Base-by-base conservation (phyloP, 2,113 vertebrate genomes). In the Myxocyprinus asiaticus region DNA sequence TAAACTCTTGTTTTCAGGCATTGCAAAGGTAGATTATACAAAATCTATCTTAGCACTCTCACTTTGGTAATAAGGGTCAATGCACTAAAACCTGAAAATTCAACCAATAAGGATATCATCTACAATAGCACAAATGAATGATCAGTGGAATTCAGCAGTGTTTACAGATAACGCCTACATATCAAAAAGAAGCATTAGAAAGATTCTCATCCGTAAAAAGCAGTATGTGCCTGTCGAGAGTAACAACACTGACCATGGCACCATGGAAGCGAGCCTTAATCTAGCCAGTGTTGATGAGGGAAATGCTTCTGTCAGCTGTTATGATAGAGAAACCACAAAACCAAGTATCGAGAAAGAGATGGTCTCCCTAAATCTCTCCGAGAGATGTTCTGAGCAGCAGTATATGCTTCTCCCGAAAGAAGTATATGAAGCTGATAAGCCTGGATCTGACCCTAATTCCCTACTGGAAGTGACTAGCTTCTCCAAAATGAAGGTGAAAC, bases 131-230 rank as follows among this genome's bases (percentile, higher is more conserved):
- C 65, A 77, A 84, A 77, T 14, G 67, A 44, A 10, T 17, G 17
- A 73, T 15, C 51, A 33, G n/a, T 64, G 56, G 63, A 86, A 69
- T 68, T 68, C 80, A 33, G 81, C 77, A 17, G 22, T 33, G 22
- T 66, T 76, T 22, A 70, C 2, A 50, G 79, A 53, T 61, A 83
- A 81, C 53, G 71, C 47, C 42, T 86, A 81, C 75, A 83, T 87
- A 15, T 87, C 86, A 67, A 89, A 83, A 78, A 82, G 79, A 83
- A 86, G 59, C 51, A 80, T 80, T 76, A 84, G 81, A 68, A 89
- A 84, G 76, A 81, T 69, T 7, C 47, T 86, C 11, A 51, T 68
- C 59, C 83, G 64, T 67, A 79, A 77, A 81, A 71, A 12, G 44
- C 76, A 56, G 0, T 72, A 71, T 75, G 68, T 59, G 47, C 59